A percentile compares a stretch with the other conserved stretches of the same genome.
phyloP scores from a whole-genome alignment of 2,797 vertebrate species.

The Sebastes itinus region DNA sequence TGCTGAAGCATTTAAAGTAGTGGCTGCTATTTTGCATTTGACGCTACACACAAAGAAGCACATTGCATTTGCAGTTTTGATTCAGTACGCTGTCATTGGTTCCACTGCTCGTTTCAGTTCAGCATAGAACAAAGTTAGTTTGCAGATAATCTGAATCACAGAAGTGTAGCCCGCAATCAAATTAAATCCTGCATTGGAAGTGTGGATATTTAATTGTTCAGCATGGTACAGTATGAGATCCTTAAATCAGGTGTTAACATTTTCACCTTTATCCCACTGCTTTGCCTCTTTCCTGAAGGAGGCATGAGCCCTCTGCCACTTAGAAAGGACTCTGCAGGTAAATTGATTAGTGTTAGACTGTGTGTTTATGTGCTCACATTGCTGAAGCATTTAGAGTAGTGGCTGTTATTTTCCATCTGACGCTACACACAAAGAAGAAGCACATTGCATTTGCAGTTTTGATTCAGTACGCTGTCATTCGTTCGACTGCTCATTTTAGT shows the following conservation, averaged over 20 bases:
- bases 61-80: not conserved
- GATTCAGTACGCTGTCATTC: not conserved
- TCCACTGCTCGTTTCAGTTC: not conserved
- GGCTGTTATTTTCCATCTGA: conserved; percentile 29
- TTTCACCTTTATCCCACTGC: conserved; percentile 52
- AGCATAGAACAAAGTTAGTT: not conserved
- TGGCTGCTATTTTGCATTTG: conserved; percentile 30
- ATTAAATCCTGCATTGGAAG: not conserved
- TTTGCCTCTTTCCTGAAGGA: conserved; percentile 83
- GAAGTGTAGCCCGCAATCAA: not conserved
- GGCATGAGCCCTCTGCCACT: conserved; percentile 89
- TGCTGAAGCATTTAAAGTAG: conserved; percentile 25
- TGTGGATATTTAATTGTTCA: not conserved
- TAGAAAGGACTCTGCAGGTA: conserved; percentile 93
- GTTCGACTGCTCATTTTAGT: not conserved
- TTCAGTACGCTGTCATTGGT: not conserved
- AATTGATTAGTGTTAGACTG: conserved; percentile 43
- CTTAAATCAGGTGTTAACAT: conserved; percentile 36
- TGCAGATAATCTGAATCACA: not conserved
- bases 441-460: not conserved
- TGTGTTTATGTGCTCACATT: conserved; percentile 13
- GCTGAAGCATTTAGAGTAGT: conserved; percentile 28
- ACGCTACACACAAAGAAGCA: not conserved
- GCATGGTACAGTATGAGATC: not conserved
- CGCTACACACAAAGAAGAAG: not conserved